Base-by-base conservation (phyloP, 2,888 invertebrate species). In the Dioctria rufipes region DNA sequence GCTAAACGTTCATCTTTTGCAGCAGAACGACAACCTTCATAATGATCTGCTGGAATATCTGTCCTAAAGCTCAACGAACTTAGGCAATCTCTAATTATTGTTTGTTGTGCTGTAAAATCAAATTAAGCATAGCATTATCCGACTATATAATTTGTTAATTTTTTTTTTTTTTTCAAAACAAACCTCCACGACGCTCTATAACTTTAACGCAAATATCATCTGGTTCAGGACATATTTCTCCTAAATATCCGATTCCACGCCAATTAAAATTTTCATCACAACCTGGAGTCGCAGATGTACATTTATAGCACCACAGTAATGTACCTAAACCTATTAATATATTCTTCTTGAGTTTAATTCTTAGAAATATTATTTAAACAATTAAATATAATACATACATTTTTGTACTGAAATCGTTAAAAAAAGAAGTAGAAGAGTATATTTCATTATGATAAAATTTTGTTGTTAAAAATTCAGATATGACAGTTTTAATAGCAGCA, bases 131-230 rank as follows among this genome's bases (percentile, higher is more conserved):
- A n/a, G n/a, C 13, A 3, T 65, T 40, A 25, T n/a, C n/a, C n/a
- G n/a, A n/a, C n/a, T n/a, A n/a, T n/a, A n/a, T 25, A 25, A 25
- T 25, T 25, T 25, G 25, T 25, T 25, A 0, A 25, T 25, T 25
- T 39, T 11, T 39, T 39, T 40, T 43, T 37, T 5, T 46, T n/a
- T 6, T 4, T 2, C 5, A 46, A 13, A 43, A 85, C 87, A 87
- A 89, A 96, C 96, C 95, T 90, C 95, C 96, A 91, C 95, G 95
- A 80, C 92, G 91, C 88, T 97, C 97, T 81, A 95, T 93, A 9
- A 97, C 92, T 90, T 97, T 97, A 0, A 97, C 95, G 89, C 97
- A 97, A 85, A 95, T 94, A 87, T 97, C 97, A 87, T 95, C 93
- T 82, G 91, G 91, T 85, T 96, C 95, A 0, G 95, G 95, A 86